A percentile compares a stretch with the other conserved stretches of the same genome.
Evolutionary conservation across 37 sponge, comb jelly and placozoan genomes (phyloP).

Genomic region (Chondrosia reniformis): DNA sequence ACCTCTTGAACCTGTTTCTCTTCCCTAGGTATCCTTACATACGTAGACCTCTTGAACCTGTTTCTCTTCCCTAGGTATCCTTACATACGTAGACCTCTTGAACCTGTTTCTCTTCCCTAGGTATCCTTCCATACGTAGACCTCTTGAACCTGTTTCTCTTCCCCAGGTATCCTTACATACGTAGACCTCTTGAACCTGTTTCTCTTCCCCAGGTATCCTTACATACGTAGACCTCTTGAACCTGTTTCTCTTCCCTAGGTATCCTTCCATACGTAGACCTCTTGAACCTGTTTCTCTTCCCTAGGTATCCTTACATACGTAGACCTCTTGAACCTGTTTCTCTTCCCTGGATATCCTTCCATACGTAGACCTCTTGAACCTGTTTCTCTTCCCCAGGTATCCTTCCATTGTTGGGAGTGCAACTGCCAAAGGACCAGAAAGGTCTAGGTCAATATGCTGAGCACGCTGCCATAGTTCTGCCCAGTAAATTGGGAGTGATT

Average conservation of each 20-base stretch:
- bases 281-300: neutral
- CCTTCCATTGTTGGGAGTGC: slow-evolving; percentile 6
- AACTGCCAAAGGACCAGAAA: neutral
- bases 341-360: neutral
- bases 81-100: neutral
- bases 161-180: neutral
- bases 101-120: neutral
- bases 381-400: neutral
- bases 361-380: neutral
- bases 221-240: neutral
- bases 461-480: neutral
- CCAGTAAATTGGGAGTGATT: neutral
- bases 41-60: neutral
- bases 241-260: neutral
- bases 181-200: neutral
- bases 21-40: neutral
- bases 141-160: neutral
- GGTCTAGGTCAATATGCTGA: slow-evolving; percentile 2
- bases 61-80: neutral
- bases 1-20: neutral
- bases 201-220: neutral
- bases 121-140: neutral
- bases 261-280: neutral
- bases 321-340: too few relatives aligned
- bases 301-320: neutral